These are phyloP conservation scores for Rhinogobius similis DNA, from an alignment of 2,113 vertebrate species.

Conservation along the genomic window DNA sequence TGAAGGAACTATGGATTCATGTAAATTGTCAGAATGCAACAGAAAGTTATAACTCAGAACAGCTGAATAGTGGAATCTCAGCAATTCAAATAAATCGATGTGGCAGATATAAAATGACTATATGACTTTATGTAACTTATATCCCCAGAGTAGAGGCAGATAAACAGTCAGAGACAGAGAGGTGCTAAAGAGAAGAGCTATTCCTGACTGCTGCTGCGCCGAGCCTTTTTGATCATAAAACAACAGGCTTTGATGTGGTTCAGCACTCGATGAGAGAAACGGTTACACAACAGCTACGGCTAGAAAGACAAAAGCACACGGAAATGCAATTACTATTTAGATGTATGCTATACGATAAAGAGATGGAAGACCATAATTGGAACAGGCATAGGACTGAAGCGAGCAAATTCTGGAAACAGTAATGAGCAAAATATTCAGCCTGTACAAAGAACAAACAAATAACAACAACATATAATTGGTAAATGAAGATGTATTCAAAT, in stretches of 20 bases:
- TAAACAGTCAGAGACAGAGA: constrained; percentile 10
- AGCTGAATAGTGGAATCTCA: background rate
- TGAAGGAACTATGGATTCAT: too few relatives aligned
- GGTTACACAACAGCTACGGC: constrained; percentile 59
- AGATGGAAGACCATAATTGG: constrained; percentile 16
- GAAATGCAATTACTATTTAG: constrained; percentile 8
- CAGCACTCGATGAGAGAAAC: constrained; percentile 28
- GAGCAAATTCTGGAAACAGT: background rate
- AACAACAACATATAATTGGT: background rate
- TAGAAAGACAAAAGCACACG: constrained; percentile 24
- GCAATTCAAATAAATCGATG: too few relatives aligned
- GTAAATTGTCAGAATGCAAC: too few relatives aligned
- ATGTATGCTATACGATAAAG: background rate
- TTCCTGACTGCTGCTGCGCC: constrained; percentile 59
- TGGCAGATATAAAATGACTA: background rate
- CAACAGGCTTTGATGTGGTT: constrained; percentile 64
- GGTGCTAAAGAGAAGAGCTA: constrained; percentile 36
- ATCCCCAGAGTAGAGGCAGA: background rate
- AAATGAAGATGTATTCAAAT: background rate
- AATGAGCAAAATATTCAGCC: too few relatives aligned
- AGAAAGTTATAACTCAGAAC: background rate
- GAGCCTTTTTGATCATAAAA: constrained; percentile 47
- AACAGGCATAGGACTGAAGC: background rate
- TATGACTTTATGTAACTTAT: background rate
- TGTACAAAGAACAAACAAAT: background rate